phyloP scores from a whole-genome alignment of 2,797 vertebrate genomes.

The Trematomus bernacchii region DNA sequence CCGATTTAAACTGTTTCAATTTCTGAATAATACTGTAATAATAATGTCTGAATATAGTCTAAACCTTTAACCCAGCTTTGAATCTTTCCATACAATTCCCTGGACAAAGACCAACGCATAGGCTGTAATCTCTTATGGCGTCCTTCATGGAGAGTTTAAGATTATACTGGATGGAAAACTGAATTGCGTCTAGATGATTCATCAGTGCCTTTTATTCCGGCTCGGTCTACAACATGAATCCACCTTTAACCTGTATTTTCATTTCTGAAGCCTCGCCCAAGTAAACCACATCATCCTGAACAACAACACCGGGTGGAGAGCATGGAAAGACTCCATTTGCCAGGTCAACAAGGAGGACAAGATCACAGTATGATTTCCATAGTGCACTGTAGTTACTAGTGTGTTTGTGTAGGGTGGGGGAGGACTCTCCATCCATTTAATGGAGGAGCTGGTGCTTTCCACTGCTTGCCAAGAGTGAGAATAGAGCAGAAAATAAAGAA shows the following conservation, averaged over 20 bases:
- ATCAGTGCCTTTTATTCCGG: not conserved
- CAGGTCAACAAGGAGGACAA: constrained; percentile 28
- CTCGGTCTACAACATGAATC: not conserved
- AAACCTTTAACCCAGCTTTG: not conserved
- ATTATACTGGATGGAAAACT: not conserved
- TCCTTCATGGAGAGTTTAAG: not conserved
- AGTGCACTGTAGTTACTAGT: constrained; percentile 23
- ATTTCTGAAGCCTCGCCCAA: not conserved
- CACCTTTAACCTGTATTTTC: not conserved
- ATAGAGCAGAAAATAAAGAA: constrained; percentile 60
- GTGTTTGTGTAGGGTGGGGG: constrained; percentile 46
- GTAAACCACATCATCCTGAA: constrained; percentile 10
- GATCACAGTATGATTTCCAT: constrained; percentile 44
- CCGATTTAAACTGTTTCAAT: no score
- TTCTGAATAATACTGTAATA: no score
- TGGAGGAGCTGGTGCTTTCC: constrained; percentile 71
- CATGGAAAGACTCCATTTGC: constrained; percentile 33
- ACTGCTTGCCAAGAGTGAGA: constrained; percentile 70
- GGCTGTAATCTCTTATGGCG: not conserved
- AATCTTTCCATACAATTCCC: not conserved
- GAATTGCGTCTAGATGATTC: not conserved
- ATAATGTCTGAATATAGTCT: no score
- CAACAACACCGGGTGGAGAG: constrained; percentile 10
- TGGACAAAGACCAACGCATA: not conserved
- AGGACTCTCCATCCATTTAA: constrained; percentile 63